These are phyloP conservation scores for Bombus cullumanus DNA, from an alignment of 1,140 invertebrate genomes.

Conservation along the genomic window DNA sequence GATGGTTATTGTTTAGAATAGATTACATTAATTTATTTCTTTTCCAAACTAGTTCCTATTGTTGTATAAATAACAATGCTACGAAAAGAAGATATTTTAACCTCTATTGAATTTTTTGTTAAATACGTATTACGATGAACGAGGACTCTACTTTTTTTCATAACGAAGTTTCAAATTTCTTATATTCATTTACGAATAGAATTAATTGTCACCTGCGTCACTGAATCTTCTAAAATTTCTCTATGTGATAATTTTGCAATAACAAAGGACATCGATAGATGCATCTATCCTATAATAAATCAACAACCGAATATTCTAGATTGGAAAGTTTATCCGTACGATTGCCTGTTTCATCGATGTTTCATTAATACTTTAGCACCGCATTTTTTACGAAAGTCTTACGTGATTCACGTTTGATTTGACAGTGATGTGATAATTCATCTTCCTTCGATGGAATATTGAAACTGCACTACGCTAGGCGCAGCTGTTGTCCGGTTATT, in stretches of 20 bases:
- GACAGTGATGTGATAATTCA: constrained; percentile 14
- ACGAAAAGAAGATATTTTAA: neutral
- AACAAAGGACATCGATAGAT: no score
- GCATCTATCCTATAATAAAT: no score
- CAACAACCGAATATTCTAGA: neutral
- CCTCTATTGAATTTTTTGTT: neutral
- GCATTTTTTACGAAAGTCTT: neutral
- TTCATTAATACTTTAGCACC: neutral
- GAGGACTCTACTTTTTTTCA: no score
- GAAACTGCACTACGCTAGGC: neutral
- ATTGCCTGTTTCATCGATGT: neutral
- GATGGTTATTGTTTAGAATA: no score
- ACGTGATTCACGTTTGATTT: constrained; percentile 7
- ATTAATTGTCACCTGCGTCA: no score
- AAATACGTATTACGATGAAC: neutral
- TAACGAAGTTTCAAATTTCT: no score
- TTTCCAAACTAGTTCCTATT: no score
- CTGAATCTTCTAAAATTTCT: no score
- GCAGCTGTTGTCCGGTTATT: neutral
- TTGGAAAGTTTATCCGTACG: neutral
- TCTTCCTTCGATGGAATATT: neutral
- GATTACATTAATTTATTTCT: no score
- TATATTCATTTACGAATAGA: no score
- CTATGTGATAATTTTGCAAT: no score
- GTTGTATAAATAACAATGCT: no score